Conservation (phyloP, 2,113 vertebrate genomes). For the Cynoglossus semilaevis region DNA sequence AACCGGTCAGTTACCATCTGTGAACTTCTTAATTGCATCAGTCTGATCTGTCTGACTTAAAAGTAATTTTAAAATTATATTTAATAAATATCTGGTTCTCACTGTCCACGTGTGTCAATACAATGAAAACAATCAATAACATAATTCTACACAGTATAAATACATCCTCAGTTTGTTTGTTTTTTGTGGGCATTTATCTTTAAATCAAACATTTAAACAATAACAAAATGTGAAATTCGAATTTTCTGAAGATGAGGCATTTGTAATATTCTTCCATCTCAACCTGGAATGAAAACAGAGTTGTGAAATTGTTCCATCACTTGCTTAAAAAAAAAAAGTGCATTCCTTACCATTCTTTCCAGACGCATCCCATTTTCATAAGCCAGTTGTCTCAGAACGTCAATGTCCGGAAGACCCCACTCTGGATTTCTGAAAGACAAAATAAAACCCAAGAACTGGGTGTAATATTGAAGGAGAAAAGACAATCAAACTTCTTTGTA, state of each 20-base stretch:
- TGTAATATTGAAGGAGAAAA: not conserved
- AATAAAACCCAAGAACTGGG: not conserved
- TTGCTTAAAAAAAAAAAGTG: not conserved
- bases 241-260: constrained; percentile 75
- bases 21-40: constrained; percentile 66
- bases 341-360: constrained; percentile 70
- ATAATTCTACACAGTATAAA: no score
- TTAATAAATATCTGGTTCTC: constrained; percentile 82
- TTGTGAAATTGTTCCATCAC: not conserved
- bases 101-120: constrained; percentile 66
- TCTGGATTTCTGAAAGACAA: constrained; percentile 68
- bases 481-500: not conserved
- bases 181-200: no score
- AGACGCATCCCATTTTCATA: constrained; percentile 62
- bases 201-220: no score
- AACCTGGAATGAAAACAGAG: constrained; percentile 53
- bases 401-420: constrained; percentile 76
- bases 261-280: constrained; percentile 76
- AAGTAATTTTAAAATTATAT: constrained; percentile 78
- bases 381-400: constrained; percentile 73
- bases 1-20: constrained; percentile 64
- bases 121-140: no score
- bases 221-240: constrained; percentile 15
- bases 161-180: no score
- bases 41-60: constrained; percentile 70